Conservation (phyloP, 2,888 invertebrate species). For the Spilarctia lutea region DNA sequence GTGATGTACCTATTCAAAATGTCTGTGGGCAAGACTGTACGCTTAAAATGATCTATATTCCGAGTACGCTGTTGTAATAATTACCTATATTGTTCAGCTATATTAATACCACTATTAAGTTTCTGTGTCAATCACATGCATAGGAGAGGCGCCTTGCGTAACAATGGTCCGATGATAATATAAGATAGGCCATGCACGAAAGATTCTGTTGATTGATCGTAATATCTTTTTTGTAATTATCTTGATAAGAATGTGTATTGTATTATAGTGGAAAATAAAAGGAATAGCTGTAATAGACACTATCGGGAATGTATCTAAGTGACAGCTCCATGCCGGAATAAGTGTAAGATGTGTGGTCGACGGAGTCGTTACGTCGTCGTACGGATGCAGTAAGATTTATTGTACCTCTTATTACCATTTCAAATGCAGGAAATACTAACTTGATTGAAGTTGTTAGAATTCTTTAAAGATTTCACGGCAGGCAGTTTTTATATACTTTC, state of each 20-base stretch:
- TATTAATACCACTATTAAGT: constrained; percentile 24
- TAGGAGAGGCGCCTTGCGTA: constrained; percentile 30
- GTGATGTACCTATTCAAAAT: neutral
- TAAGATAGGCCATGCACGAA: constrained; percentile 32
- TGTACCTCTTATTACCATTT: constrained; percentile 26
- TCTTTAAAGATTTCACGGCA: constrained; percentile 26
- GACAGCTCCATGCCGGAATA: constrained; percentile 25
- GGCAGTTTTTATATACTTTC: constrained; percentile 21
- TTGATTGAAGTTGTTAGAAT: constrained; percentile 24
- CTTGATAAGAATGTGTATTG: constrained; percentile 19
- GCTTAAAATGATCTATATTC: constrained; percentile 14
- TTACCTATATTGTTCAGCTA: constrained; percentile 32
- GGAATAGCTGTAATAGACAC: constrained; percentile 24
- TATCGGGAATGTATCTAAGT: constrained; percentile 34
- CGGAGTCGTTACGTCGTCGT: constrained; percentile 14
- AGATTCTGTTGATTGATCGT: constrained; percentile 24
- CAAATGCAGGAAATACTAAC: constrained; percentile 27
- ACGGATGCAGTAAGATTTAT: constrained; percentile 33
- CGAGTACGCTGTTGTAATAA: constrained; percentile 24
- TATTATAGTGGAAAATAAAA: constrained; percentile 25
- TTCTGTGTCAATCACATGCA: constrained; percentile 34
- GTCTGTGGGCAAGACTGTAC: neutral
- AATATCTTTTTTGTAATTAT: constrained; percentile 27
- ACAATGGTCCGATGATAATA: constrained; percentile 37
- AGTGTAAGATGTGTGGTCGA: constrained; percentile 23